Base-by-base conservation (phyloP, 2,113 vertebrate genomes). In the Panurus biarmicus region DNA sequence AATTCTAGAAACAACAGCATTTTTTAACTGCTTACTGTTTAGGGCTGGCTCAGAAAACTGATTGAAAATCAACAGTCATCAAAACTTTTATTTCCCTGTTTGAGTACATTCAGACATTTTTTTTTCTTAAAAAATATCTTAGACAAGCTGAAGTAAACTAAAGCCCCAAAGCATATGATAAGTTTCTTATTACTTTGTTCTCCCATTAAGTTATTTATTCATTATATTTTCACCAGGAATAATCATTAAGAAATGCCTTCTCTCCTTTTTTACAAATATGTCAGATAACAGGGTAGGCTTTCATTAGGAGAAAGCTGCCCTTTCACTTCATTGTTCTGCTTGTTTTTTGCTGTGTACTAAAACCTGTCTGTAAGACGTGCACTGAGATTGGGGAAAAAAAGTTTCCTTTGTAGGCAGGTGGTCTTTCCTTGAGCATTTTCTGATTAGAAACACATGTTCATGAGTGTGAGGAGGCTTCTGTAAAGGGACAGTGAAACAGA, bases 361-460 rank as follows among this genome's bases (percentile, higher is more conserved):
- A 96, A 95, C 82, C 85, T 96, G 93, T 75, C 89, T 95, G 56
- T 83, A 72, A 94, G 78, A 89, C 20, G 2, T 91, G 85, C 82
- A 62, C 75, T 83, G 84, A 71, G 92, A 93, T 64, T 72, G 26
- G 40, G 33, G 28, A 89, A 88, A 95, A 95, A 96, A 95, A 69
- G 79, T 94, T 93, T 96, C 38, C 74, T 95, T 93, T 95, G 89
- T 96, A 96, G 74, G 95, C 96, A 98, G 95, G 97, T 97, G 97
- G 97, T 97, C 97, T 89, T 89, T 96, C 64, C 87, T 95, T 80
- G 75, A 96, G 88, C 69, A 78, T 71, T 94, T 94, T 75, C 50
- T 95, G 95, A 97, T 96, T 92, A 91, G 91, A 96, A 97, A 94
- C 97, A 98, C 64, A 96, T 98, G 97, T 79, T 94, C 51, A 20